These are phyloP conservation scores for Syrmaticus mikado DNA, from an alignment of 2,113 vertebrate genomes.

Conservation along the genomic window DNA sequence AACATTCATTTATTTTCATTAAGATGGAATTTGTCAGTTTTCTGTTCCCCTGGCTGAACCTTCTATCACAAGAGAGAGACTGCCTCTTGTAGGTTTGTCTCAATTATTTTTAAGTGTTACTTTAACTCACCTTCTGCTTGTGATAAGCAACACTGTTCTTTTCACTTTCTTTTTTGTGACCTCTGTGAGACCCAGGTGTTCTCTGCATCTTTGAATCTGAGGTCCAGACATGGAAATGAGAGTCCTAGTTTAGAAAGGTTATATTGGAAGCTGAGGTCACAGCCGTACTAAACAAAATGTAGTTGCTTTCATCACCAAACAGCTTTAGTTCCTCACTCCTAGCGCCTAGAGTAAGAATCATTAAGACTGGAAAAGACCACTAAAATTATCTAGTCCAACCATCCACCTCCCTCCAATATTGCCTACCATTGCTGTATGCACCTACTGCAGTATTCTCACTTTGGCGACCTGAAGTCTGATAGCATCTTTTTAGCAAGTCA, in stretches of 20 bases:
- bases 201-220: background rate
- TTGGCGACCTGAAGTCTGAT: background rate
- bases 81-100: background rate
- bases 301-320: background rate
- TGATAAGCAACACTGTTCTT: background rate
- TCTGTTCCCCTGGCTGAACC: background rate
- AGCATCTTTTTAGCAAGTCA: background rate
- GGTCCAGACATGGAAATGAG: background rate
- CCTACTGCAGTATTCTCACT: too few species aligned
- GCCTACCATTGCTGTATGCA: background rate
- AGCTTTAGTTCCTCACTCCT: background rate
- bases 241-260: background rate
- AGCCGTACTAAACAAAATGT: background rate
- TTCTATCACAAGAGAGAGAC: background rate
- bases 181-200: background rate
- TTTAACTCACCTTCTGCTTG: background rate
- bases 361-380: too few species aligned
- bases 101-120: background rate
- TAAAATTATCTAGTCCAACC: too few species aligned
- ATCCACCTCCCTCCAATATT: too few species aligned
- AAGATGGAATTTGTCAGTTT: slow-evolving; percentile 45
- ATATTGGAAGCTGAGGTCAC: background rate
- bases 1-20: background rate
- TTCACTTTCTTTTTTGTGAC: background rate
- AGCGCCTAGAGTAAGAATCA: background rate